Conservation (phyloP, 2,113 vertebrate species). For the Planiliza haematocheilus region DNA sequence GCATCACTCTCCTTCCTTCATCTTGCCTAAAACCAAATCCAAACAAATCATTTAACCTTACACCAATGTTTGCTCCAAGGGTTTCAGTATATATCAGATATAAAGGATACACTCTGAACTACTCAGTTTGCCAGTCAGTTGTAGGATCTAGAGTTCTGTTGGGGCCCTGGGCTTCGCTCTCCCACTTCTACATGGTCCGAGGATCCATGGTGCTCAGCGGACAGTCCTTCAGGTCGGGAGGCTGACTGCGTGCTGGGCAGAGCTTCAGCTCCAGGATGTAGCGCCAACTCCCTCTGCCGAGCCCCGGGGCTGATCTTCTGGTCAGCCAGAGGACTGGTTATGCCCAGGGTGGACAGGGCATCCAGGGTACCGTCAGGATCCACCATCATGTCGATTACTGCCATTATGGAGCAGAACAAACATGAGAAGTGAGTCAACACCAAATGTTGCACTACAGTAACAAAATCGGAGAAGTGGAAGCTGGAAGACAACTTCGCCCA, state of each 20-base stretch:
- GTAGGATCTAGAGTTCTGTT: slow-evolving; percentile 81
- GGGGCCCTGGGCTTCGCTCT: slow-evolving; percentile 82
- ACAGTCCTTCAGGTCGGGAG: slow-evolving; percentile 31
- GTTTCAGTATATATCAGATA: slow-evolving; percentile 2
- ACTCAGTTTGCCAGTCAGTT: slow-evolving; percentile 77
- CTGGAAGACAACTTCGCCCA: too few species aligned
- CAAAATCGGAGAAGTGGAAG: not conserved
- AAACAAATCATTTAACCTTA: not conserved
- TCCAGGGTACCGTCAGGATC: slow-evolving; percentile 96
- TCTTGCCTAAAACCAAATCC: slow-evolving; percentile 1
- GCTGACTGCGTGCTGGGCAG: slow-evolving; percentile 58
- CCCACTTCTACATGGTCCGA: slow-evolving; percentile 73
- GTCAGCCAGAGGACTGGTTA: slow-evolving; percentile 85
- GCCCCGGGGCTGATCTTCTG: slow-evolving; percentile 81
- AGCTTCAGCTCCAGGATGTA: slow-evolving; percentile 59
- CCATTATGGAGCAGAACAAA: slow-evolving; percentile 30
- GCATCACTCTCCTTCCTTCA: slow-evolving; percentile 7
- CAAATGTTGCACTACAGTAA: not conserved
- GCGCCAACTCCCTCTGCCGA: slow-evolving; percentile 62
- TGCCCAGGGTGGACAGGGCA: slow-evolving; percentile 89
- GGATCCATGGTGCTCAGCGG: slow-evolving; percentile 32
- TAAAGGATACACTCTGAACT: slow-evolving; percentile 10
- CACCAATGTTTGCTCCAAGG: slow-evolving; percentile 1
- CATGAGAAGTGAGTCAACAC: not conserved
- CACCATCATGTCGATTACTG: slow-evolving; percentile 96